Conservation (phyloP, 2,888 invertebrate species). For the Cryptocephalus moraei region DNA sequence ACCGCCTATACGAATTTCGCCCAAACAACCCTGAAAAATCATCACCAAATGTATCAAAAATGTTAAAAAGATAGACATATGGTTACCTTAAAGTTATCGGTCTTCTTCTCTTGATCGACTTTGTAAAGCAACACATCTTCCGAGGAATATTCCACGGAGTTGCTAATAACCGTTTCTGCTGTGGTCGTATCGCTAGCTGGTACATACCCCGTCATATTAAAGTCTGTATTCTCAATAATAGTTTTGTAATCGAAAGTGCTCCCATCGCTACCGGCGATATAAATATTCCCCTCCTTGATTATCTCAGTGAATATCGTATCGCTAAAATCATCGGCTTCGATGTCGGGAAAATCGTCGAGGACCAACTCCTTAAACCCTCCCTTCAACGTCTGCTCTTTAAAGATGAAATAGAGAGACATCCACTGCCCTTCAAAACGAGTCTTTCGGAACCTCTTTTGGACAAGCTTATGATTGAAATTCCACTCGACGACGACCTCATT, state of each 20-base stretch:
- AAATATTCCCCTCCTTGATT: slow-evolving; percentile 41
- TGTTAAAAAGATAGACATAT: neutral
- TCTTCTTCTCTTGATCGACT: slow-evolving; percentile 29
- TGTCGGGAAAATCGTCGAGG: slow-evolving; percentile 43
- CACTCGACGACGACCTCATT: slow-evolving; percentile 62
- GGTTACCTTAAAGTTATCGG: slow-evolving; percentile 29
- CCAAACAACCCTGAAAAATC: slow-evolving; percentile 71
- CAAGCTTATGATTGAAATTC: slow-evolving; percentile 42
- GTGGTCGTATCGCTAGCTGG: slow-evolving; percentile 29
- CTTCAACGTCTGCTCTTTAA: slow-evolving; percentile 35
- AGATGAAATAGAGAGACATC: slow-evolving; percentile 50
- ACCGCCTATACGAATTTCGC: slow-evolving; percentile 75
- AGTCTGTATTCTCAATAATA: slow-evolving; percentile 27
- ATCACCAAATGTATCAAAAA: neutral
- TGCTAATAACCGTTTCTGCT: slow-evolving; percentile 26
- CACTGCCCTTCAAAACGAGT: slow-evolving; percentile 49
- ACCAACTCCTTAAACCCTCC: slow-evolving; percentile 43
- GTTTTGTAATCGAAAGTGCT: slow-evolving; percentile 30
- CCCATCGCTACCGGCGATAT: slow-evolving; percentile 41
- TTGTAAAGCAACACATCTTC: slow-evolving; percentile 28
- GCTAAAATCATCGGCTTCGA: slow-evolving; percentile 41
- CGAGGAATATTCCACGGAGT: slow-evolving; percentile 27
- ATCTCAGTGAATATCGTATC: slow-evolving; percentile 42
- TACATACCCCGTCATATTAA: slow-evolving; percentile 28
- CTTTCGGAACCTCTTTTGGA: slow-evolving; percentile 42